Percentiles rank a stretch among this genome's conserved stretches.
Conservation (phyloP, 2,797 vertebrate species). For the Ceryle rudis region DNA sequence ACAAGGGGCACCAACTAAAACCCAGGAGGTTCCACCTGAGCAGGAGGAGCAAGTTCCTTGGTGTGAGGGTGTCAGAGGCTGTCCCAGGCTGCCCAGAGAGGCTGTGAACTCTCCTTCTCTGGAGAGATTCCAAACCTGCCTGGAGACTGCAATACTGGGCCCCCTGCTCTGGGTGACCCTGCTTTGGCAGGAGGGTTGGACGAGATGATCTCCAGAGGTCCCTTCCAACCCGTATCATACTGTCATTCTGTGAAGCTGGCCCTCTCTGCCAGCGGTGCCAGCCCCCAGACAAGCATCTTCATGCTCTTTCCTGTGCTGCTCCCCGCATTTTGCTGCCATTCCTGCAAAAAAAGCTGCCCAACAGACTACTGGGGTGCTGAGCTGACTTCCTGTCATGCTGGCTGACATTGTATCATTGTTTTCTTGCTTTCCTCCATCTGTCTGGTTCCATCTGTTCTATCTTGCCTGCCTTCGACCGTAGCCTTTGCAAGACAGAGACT, state of each 20-base stretch:
- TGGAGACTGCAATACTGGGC: not conserved
- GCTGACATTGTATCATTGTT: slow-evolving; percentile 37
- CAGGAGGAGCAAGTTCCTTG: not conserved
- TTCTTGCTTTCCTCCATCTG: slow-evolving; percentile 55
- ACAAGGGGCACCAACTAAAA: too few relatives aligned
- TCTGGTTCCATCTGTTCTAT: slow-evolving; percentile 50
- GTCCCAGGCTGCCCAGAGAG: not conserved
- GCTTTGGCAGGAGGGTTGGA: not conserved
- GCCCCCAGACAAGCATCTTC: not conserved
- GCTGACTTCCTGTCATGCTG: slow-evolving; percentile 49
- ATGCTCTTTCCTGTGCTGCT: not conserved
- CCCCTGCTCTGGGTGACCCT: not conserved
- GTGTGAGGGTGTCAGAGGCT: not conserved
- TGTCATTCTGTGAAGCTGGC: not conserved
- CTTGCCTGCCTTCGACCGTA: not conserved
- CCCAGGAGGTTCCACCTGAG: too few relatives aligned
- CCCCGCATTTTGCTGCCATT: not conserved
- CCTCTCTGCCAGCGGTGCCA: not conserved
- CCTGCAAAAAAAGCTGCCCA: not conserved
- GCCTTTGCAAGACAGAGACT: not conserved
- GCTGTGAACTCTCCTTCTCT: not conserved
- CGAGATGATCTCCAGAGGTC: not conserved
- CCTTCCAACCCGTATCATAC: not conserved
- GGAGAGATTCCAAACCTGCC: not conserved
- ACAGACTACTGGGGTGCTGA: slow-evolving; percentile 15